Conservation (phyloP, 2,797 vertebrate genomes). For the Thaleichthys pacificus region DNA sequence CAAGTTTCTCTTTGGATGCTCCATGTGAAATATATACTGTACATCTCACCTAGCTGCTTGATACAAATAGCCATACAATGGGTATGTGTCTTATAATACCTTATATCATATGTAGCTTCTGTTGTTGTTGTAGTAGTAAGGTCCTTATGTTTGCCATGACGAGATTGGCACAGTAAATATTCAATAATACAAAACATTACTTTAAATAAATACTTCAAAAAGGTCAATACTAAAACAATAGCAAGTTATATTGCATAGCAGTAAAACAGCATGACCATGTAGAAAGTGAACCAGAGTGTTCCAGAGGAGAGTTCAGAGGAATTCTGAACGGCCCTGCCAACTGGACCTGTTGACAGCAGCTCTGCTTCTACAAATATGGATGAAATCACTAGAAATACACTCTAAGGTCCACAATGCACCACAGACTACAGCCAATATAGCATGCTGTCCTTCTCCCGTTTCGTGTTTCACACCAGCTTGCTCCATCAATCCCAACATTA, state of each 20-base stretch:
- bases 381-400: slow-evolving; percentile 71
- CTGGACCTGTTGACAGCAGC: slow-evolving; percentile 46
- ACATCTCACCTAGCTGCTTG: slow-evolving; percentile 13
- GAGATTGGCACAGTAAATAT: too few relatives aligned
- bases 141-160: neutral
- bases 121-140: slow-evolving; percentile 21
- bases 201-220: too few relatives aligned
- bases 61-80: slow-evolving; percentile 28
- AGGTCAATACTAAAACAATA: too few relatives aligned
- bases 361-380: slow-evolving; percentile 60
- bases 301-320: slow-evolving; percentile 28
- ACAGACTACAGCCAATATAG: neutral
- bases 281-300: slow-evolving; percentile 34
- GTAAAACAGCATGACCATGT: slow-evolving; percentile 12
- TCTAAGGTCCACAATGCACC: slow-evolving; percentile 52
- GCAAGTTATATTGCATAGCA: neutral
- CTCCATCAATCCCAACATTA: neutral
- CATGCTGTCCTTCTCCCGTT: neutral
- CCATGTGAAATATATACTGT: neutral
- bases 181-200: too few relatives aligned
- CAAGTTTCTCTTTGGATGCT: neutral
- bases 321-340: slow-evolving; percentile 55
- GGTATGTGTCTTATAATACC: neutral
- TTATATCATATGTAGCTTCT: slow-evolving; percentile 35
- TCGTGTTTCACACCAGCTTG: neutral